Base-by-base conservation (phyloP, 2,888 invertebrate species). In the Idaea aversata region DNA sequence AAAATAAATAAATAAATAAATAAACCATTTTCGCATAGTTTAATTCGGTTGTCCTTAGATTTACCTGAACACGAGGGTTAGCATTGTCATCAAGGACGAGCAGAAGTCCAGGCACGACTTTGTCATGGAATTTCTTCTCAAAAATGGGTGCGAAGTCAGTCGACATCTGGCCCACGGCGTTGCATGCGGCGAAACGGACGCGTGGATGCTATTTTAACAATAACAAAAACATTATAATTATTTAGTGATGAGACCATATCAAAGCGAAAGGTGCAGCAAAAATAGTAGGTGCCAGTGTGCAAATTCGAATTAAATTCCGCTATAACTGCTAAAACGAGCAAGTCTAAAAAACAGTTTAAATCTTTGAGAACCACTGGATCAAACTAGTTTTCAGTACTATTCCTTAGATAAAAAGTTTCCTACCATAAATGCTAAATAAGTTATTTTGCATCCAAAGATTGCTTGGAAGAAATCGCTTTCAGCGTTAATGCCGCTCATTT, bases 151-250 rank as follows among this genome's bases (percentile, higher is more conserved):
- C 98, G 91, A 99, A 99, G 91, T 99, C 99, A 0, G 99, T 98
- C 0, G 99, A 97, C 98, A 99, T 98, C 90, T 99, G 99, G 7
- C 99, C 99, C 61, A 99, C 95, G 25, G 99, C 99, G 90, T 99
- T 99, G 85, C 99, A 99, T 25, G 99, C 98, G 5, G 99, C 99
- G 84, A 99, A 99, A 67, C 99, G 94, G 0, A 98, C 98, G 72
- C 98, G 94, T 0, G 98, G 98, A 86, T 98, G 98, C 95, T 97
- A 47, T 15, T 36, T 62, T 15, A 60, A 16, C 5, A 36, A 58
- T 63, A 63, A 61, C 1, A 34, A 15, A 6, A 10, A 61, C 25
- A 25, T n/a, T n/a, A n/a, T 25, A 25, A 25, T 25, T 25, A 1
- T 25, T 25, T 25, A 25, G 25, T 25, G 3, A 25, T 36, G 10